These are phyloP conservation scores for Xiphophorus maculatus DNA, from an alignment of 2,113 vertebrate genomes.

Conservation along the genomic window DNA sequence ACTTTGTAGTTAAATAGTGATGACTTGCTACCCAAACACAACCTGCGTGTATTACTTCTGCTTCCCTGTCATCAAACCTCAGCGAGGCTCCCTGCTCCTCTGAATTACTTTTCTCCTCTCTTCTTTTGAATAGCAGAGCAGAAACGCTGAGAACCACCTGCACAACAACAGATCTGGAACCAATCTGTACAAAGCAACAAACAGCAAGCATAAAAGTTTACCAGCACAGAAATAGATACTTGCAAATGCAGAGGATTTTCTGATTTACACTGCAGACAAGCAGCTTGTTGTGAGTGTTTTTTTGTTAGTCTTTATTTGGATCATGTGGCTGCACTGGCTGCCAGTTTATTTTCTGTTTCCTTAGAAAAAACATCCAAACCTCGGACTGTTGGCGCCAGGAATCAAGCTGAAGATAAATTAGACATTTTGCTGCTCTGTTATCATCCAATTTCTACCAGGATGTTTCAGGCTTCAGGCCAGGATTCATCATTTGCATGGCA, in stretches of 20 bases:
- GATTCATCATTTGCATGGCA: neutral
- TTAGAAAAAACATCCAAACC: conserved; percentile 18
- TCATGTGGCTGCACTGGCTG: conserved; percentile 5
- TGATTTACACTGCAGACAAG: conserved; percentile 15
- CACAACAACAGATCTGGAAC: conserved; percentile 20
- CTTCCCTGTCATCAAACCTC: conserved; percentile 53
- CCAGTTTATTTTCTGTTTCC: conserved; percentile 1
- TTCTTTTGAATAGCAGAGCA: conserved; percentile 37
- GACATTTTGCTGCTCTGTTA: conserved; percentile 5
- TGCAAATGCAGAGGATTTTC: conserved; percentile 6
- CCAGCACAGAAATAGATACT: conserved; percentile 14
- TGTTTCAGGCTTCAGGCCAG: neutral
- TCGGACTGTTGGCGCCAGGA: neutral
- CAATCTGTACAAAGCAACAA: conserved; percentile 51
- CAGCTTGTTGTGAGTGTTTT: neutral
- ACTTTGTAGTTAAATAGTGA: conserved; percentile 49
- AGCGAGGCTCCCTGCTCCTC: conserved; percentile 21
- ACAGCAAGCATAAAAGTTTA: conserved; percentile 35
- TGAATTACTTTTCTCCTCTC: conserved; percentile 53
- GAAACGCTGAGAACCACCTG: conserved; percentile 42
- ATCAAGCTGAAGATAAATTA: conserved; percentile 11
- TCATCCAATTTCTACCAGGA: conserved; percentile 4
- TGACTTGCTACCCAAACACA: conserved; percentile 30
- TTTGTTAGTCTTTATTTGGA: neutral
- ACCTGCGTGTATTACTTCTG: conserved; percentile 46